Evolutionary conservation across 2,113 vertebrate species (phyloP), one percentile per base, ranked within the genome.

Genomic region (Salminus brasiliensis): DNA sequence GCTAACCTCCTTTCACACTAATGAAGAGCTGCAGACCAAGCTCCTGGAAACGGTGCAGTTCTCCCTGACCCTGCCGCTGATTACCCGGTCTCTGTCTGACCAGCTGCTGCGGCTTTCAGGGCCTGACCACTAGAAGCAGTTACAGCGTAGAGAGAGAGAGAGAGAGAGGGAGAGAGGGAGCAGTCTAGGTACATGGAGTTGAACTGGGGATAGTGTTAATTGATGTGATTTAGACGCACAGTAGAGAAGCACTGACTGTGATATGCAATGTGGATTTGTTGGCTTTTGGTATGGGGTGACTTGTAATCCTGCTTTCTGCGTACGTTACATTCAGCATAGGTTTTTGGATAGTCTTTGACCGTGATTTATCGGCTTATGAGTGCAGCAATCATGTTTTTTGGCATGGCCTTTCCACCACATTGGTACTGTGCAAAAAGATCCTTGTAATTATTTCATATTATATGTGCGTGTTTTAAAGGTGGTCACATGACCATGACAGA

Each of bases 21-120:
- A 78, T 78, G 75, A 78, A 78, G 74, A 66, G 75, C 34, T 70
- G 23, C 76, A 69, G 66, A 67, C 43, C 45, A 70, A 69, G 30
- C 66, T 70, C 21, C 36, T 47, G 63, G 52, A 60, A 62, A 21
- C 47, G 39, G 25, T 49, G 47, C 21, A 47, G 68, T 62, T 41
- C 66, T 15, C 21, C 27, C 34, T 60, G 41, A 70, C 36, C 52
- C 66, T 15, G 15, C 25, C 8, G 6, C 29, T 60, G 52, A 25
- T 60, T 11, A 21, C 66, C 76, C 21, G n/a, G n/a, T 60, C 53
- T 34, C 27, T 59, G 34, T 39, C 4, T 55, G 27, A 10, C 30
- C 25, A 36, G n/a, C 65, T 52, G 32, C 43, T 68, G 47, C 63
- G 55, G 30, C 32, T 66, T 39, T 49, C 10, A 25, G 41, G 13